Percentiles rank a stretch among this genome's conserved stretches.
These are phyloP conservation scores for Pterois miles DNA, from an alignment of 2,797 vertebrate genomes.

Conservation along the genomic window DNA sequence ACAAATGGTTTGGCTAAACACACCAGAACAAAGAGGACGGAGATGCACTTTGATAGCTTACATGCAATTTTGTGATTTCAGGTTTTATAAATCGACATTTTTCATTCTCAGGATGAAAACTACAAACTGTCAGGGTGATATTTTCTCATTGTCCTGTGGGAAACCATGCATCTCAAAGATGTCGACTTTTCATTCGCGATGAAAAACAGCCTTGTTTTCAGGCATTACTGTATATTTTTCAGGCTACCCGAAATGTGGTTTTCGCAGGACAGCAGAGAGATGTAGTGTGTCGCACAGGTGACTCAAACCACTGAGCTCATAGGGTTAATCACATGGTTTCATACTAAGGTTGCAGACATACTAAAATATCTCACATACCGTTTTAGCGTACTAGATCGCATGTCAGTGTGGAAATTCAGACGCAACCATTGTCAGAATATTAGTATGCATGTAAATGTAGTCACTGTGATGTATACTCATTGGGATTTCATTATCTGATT, in stretches of 20 bases:
- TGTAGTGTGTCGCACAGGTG: background rate
- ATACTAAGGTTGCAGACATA: too few species aligned
- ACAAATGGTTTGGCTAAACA: conserved; percentile 1
- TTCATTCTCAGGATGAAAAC: conserved; percentile 9
- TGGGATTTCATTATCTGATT: background rate
- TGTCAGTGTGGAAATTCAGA: too few species aligned
- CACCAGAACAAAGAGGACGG: background rate
- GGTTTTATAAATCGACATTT: background rate
- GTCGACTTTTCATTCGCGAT: background rate
- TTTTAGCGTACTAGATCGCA: too few species aligned
- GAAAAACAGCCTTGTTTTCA: background rate
- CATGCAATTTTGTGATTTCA: conserved; percentile 10
- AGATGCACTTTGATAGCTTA: background rate
- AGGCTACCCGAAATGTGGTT: background rate
- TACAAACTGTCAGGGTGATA: background rate
- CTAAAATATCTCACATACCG: too few species aligned
- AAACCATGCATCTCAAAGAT: background rate
- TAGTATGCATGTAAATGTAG: too few species aligned
- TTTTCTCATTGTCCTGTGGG: background rate
- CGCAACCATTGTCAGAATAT: too few species aligned
- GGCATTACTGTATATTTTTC: background rate
- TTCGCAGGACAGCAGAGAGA: background rate
- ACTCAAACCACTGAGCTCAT: too few species aligned
- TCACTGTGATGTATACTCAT: background rate
- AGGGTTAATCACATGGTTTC: too few species aligned